These are phyloP conservation scores for Brachyhypopomus gauderio DNA, from an alignment of 2,113 vertebrate species.

Conservation along the genomic window DNA sequence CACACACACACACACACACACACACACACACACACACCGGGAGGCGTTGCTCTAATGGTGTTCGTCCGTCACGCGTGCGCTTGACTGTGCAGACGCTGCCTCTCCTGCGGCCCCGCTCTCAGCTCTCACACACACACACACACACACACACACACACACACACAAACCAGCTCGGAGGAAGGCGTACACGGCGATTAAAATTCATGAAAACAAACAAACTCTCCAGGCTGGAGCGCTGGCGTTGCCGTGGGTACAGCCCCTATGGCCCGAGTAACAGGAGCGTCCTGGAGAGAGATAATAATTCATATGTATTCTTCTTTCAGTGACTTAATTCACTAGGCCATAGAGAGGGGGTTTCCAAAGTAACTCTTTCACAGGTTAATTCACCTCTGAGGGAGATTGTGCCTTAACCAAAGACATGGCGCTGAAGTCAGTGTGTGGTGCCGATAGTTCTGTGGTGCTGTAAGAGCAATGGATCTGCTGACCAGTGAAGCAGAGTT, in stretches of 20 bases:
- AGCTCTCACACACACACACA: too few relatives aligned
- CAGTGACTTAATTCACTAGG: background rate
- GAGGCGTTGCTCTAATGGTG: conserved; percentile 31
- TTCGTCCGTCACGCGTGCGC: conserved; percentile 22
- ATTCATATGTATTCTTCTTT: conserved; percentile 22
- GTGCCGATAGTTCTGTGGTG: background rate
- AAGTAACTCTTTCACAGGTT: background rate
- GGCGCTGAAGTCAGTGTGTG: too few relatives aligned
- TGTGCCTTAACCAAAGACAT: background rate
- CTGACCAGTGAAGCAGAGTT: background rate
- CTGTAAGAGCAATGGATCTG: conserved; percentile 18
- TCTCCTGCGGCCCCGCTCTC: conserved; percentile 6
- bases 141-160: conserved; percentile 33
- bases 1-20: conserved; percentile 19
- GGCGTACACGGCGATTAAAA: conserved; percentile 40
- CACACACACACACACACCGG: conserved; percentile 21
- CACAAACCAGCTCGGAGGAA: background rate
- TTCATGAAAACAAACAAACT: conserved; percentile 56
- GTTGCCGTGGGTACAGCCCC: conserved; percentile 1
- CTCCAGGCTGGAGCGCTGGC: conserved; percentile 15
- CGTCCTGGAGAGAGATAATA: conserved; percentile 31
- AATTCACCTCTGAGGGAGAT: background rate
- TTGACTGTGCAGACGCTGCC: conserved; percentile 29
- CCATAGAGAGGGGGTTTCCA: background rate
- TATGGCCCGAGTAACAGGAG: conserved; percentile 33